Evolutionary conservation across 2,888 invertebrate genomes (phyloP).

Genomic region (Polymixis flavicincta): DNA sequence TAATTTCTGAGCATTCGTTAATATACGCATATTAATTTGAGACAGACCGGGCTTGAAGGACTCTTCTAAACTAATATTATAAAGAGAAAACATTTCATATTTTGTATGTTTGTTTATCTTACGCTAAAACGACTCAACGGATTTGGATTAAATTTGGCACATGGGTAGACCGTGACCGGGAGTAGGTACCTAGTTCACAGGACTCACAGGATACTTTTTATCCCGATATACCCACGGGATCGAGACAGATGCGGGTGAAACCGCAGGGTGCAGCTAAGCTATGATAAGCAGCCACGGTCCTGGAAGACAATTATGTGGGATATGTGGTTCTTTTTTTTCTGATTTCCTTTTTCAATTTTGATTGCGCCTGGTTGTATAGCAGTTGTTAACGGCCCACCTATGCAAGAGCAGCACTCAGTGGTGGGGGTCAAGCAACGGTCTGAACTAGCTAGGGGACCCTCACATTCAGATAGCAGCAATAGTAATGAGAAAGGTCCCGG

Average conservation of each 20-base stretch:
- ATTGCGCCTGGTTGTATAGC: background rate
- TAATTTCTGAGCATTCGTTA: background rate
- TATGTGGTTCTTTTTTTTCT: background rate
- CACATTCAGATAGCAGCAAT: background rate
- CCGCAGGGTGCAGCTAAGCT: too few relatives aligned
- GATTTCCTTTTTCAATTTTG: background rate
- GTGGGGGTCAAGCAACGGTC: background rate
- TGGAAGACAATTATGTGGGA: background rate
- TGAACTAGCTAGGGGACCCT: background rate
- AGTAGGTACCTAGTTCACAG: too few relatives aligned
- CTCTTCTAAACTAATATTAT: background rate
- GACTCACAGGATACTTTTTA: too few relatives aligned
- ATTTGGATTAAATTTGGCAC: too few relatives aligned
- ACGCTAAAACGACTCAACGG: too few relatives aligned
- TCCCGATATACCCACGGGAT: too few relatives aligned
- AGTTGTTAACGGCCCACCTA: background rate
- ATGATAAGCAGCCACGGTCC: background rate
- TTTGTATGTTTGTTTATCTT: too few relatives aligned
- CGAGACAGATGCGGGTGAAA: too few relatives aligned
- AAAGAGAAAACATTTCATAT: too few relatives aligned
- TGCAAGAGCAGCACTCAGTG: background rate
- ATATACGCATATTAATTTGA: slow-evolving; percentile 3
- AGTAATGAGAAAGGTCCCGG: background rate
- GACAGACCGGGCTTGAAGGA: slow-evolving; percentile 10
- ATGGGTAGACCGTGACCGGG: too few relatives aligned